These are phyloP conservation scores for Tinea pellionella DNA, from an alignment of 2,888 invertebrate genomes.

Conservation along the genomic window DNA sequence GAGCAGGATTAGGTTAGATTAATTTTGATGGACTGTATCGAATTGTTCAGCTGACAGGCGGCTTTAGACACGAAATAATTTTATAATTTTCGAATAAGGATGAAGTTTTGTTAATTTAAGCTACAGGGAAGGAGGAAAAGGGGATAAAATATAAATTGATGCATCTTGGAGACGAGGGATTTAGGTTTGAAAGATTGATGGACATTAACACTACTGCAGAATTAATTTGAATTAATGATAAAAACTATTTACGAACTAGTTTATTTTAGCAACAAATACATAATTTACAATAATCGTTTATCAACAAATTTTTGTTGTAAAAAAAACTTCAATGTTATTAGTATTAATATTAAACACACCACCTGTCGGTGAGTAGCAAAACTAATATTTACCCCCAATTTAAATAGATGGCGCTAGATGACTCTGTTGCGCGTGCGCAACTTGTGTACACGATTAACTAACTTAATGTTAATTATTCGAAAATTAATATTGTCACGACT, in stretches of 20 bases:
- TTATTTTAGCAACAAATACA: too few relatives aligned
- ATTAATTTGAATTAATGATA: background rate
- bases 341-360: conserved; percentile 14
- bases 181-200: background rate
- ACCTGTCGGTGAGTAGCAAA: conserved; percentile 35
- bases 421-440: background rate
- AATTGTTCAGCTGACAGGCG: conserved; percentile 61
- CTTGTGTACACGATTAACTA: background rate
- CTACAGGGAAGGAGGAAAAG: background rate
- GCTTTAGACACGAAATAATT: conserved; percentile 53
- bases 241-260: conserved; percentile 1
- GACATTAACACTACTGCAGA: background rate
- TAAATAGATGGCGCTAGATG: conserved; percentile 37
- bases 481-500: background rate
- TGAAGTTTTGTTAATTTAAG: conserved; percentile 14
- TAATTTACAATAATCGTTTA: too few relatives aligned
- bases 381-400: conserved; percentile 12
- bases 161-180: background rate
- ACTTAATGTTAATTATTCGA: too few relatives aligned
- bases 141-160: conserved; percentile 11
- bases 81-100: conserved; percentile 37
- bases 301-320: too few relatives aligned
- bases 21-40: conserved; percentile 65
- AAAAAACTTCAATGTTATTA: too few relatives aligned
- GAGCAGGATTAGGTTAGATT: conserved; percentile 61